A percentile compares a stretch with the other conserved stretches of the same genome.
These are phyloP conservation scores for Ectemnius cavifrons DNA, from an alignment of 2,888 invertebrate species.

Conservation along the genomic window DNA sequence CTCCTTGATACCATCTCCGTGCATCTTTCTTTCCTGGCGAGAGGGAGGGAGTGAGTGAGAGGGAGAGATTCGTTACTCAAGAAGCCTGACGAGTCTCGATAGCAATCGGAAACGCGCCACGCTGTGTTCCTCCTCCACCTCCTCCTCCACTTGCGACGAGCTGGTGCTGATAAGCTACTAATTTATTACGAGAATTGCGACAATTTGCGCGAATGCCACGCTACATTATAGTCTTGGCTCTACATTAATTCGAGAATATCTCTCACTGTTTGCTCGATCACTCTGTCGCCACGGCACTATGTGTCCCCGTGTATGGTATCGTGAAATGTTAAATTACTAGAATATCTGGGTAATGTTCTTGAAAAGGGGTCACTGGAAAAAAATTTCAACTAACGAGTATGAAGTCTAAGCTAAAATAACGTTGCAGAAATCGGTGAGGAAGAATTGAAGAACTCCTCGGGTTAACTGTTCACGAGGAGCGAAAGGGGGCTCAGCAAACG, in stretches of 20 bases:
- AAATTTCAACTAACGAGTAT: no score
- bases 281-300: background rate
- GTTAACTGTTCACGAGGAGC: slow-evolving; percentile 26
- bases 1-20: background rate
- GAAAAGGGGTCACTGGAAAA: no score
- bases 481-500: slow-evolving; percentile 48
- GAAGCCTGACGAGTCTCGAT: slow-evolving; percentile 10
- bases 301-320: background rate
- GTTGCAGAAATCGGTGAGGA: no score
- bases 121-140: slow-evolving; percentile 22
- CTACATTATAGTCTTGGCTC: background rate
- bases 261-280: background rate
- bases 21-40: background rate
- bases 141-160: slow-evolving; percentile 20
- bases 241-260: background rate
- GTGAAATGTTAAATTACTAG: no score
- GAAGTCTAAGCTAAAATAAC: no score
- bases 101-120: slow-evolving; percentile 14
- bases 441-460: no score
- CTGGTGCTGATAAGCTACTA: slow-evolving; percentile 6
- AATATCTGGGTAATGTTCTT: no score
- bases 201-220: slow-evolving; percentile 2
- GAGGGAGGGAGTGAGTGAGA: background rate
- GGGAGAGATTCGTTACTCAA: slow-evolving; percentile 6
- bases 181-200: slow-evolving; percentile 11